These are phyloP conservation scores for Acleris literana DNA, from an alignment of 2,888 invertebrate species.

Conservation along the genomic window DNA sequence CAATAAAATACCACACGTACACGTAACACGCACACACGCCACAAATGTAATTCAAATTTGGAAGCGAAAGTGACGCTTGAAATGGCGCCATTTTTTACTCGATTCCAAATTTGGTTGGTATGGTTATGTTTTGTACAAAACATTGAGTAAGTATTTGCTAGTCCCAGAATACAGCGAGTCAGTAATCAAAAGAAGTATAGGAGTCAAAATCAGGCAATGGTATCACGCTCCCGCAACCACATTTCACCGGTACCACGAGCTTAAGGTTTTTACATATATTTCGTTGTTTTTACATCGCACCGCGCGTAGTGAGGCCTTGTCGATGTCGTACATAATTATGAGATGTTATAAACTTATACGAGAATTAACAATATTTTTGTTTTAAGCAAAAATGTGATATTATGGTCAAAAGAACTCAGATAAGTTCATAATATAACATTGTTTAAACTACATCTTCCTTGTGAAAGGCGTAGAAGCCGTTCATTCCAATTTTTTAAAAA, in stretches of 20 bases:
- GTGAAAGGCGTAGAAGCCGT: too few relatives aligned
- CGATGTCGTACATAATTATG: too few relatives aligned
- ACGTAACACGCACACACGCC: constrained; percentile 57
- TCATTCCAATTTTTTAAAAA: too few relatives aligned
- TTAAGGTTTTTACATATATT: neutral
- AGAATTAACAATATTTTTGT: too few relatives aligned
- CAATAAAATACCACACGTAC: constrained; percentile 79
- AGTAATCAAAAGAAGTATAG: neutral
- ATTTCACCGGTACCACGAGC: constrained; percentile 29
- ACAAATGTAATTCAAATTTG: constrained; percentile 44
- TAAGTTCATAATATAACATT: too few relatives aligned
- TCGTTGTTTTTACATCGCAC: neutral
- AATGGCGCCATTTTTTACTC: constrained; percentile 34
- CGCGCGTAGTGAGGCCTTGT: too few relatives aligned
- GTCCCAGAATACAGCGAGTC: neutral
- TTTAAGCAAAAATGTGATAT: too few relatives aligned
- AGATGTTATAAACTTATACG: too few relatives aligned
- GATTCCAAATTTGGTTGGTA: constrained; percentile 47
- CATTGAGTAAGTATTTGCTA: neutral
- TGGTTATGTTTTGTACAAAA: neutral
- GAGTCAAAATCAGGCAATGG: neutral
- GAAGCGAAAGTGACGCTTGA: constrained; percentile 39
- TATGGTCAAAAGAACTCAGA: too few relatives aligned
- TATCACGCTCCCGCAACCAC: constrained; percentile 30
- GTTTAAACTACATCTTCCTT: too few relatives aligned